Conservation (phyloP, 2,888 invertebrate species). For the Dexiosoma caninum region DNA sequence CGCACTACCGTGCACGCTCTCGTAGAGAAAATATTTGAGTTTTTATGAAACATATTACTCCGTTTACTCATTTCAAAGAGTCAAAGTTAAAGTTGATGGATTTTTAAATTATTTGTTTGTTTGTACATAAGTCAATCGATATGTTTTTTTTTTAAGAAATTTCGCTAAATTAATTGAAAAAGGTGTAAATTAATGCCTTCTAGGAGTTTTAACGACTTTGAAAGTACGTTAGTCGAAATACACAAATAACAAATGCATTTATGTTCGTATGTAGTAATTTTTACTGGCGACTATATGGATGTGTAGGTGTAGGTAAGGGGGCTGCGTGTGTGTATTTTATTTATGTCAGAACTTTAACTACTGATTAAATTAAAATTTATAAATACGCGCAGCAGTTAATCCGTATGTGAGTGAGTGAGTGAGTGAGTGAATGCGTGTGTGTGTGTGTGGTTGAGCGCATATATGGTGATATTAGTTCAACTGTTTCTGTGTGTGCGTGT, state of each 20-base stretch:
- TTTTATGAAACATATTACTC: neutral
- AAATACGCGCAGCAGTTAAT: slow-evolving; percentile 5
- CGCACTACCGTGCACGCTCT: neutral
- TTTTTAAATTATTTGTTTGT: slow-evolving; percentile 14
- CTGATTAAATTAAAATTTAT: slow-evolving; percentile 40
- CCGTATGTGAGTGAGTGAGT: neutral
- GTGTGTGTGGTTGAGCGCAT: neutral
- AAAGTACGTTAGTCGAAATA: neutral
- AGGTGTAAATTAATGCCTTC: neutral
- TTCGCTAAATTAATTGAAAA: slow-evolving; percentile 4
- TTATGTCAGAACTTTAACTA: slow-evolving; percentile 28
- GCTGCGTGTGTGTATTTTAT: neutral
- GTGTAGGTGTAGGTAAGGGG: neutral
- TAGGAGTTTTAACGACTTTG: slow-evolving; percentile 37
- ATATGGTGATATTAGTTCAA: neutral
- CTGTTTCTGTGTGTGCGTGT: slow-evolving; percentile 6
- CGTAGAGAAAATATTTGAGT: neutral
- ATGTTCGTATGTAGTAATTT: neutral
- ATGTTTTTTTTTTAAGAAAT: slow-evolving; percentile 45
- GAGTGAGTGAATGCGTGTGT: neutral
- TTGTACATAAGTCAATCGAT: slow-evolving; percentile 48
- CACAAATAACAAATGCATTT: slow-evolving; percentile 22
- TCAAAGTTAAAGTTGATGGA: slow-evolving; percentile 20
- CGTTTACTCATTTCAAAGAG: neutral
- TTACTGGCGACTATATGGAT: neutral